Evolutionary conservation across 2,113 vertebrate species (phyloP).

Genomic region (Eulemur macaco): DNA sequence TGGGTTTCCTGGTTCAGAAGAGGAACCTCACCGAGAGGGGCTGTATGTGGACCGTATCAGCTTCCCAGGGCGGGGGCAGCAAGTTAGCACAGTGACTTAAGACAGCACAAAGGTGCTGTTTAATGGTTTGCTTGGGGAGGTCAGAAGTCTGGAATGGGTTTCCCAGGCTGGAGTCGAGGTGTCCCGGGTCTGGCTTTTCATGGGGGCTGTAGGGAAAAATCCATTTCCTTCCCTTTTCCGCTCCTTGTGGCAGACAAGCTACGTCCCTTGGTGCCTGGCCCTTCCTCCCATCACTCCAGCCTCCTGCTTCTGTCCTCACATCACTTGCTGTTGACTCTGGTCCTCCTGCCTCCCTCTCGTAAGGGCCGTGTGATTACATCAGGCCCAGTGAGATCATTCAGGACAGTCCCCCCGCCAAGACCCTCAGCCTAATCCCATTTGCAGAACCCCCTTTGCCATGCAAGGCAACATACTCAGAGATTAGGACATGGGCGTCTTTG

Average conservation of each 20-base stretch:
- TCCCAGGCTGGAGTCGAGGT: not conserved
- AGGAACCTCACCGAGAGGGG: not conserved
- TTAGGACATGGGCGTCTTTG: not conserved
- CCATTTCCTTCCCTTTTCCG: not conserved
- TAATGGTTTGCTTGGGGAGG: not conserved
- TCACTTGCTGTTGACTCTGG: too few relatives aligned
- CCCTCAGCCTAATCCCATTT: not conserved
- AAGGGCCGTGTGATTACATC: too few relatives aligned
- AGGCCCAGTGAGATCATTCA: not conserved
- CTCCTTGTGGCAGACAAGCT: not conserved
- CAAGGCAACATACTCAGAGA: not conserved
- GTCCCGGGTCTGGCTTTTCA: not conserved
- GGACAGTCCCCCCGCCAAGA: not conserved
- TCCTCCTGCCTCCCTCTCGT: not conserved
- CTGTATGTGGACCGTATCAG: accelerated
- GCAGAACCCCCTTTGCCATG: not conserved
- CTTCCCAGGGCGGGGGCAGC: not conserved
- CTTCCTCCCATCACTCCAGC: not conserved
- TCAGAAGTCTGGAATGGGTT: not conserved
- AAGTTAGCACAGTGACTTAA: not conserved
- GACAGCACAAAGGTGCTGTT: not conserved
- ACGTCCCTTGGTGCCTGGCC: not conserved
- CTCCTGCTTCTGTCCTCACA: not conserved
- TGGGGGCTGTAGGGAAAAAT: not conserved
- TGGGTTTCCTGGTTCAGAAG: not conserved